Base-by-base conservation (phyloP, 2,797 vertebrate species). In the Hoplostethus mediterraneus region DNA sequence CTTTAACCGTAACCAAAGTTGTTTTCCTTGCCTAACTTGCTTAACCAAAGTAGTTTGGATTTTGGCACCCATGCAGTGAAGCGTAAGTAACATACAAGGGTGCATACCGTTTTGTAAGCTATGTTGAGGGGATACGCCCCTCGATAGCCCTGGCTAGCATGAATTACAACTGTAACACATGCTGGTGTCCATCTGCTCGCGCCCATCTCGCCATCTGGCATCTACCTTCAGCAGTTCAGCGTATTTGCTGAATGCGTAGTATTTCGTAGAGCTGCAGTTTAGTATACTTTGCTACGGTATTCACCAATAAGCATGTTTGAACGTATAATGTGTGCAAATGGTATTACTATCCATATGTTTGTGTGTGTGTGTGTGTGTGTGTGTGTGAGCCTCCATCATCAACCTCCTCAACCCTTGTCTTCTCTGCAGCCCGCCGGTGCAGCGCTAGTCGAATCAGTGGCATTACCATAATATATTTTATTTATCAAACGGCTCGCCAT, bases 391-490 rank as follows among this genome's bases (percentile, higher is more conserved):
- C 53, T 72, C 30, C 45, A 53, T 16, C 36, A 31, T 75, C 81
- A 75, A 81, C 73, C 80, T 82, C 74, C 77, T 75, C 54, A 38
- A 75, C 45, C 51, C 57, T 61, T 9, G 0, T 77, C 65, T 63
- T 60, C 63, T 81, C 44, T 75, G 45, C 74, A 73, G 56, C 71
- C 57, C 75, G 72, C 78, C 73, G 81, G 84, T 81, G 91, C 87
- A 87, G 74, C 77, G 88, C 81, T 66, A 92, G 86, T 90, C 81
- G 81, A 75, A 88, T 83, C 59, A 11, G 65, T 64, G 33, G 21
- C 72, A 94, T 94, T 93, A 92, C 77, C 93, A 94, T 94, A 92
- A 89, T 84, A 93, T 93, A 93, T 94, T 94, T 94, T 93, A 94
- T 94, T 94, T 91, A 94, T 94, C 89, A 92, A 90, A 92, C 80